Conservation (phyloP, 2,888 invertebrate genomes). For the Mesochorus sp. region DNA sequence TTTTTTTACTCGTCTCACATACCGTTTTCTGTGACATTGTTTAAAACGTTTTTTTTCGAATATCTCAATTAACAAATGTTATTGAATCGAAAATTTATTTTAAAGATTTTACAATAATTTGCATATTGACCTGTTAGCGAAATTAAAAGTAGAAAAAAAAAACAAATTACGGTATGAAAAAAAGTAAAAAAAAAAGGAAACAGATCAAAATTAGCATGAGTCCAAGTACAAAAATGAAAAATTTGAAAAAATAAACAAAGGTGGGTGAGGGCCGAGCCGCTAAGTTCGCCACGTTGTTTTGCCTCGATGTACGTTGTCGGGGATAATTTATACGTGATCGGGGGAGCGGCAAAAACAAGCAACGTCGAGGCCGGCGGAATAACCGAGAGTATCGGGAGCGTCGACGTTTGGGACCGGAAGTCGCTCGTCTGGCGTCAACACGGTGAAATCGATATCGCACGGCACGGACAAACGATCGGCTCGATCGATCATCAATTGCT, state of each 20-base stretch:
- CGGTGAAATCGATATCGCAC: conserved; percentile 86
- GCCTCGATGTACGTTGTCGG: conserved; percentile 74
- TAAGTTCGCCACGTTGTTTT: conserved; percentile 77
- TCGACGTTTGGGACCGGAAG: conserved; percentile 86
- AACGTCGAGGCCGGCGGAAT: conserved; percentile 81
- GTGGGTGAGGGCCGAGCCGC: conserved; percentile 71
- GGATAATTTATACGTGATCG: conserved; percentile 86
- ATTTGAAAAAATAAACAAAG: conserved; percentile 58
- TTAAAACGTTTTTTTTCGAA: no score
- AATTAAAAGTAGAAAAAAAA: no score
- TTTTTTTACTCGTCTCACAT: not conserved
- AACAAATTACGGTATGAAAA: no score
- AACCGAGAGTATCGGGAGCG: conserved; percentile 84
- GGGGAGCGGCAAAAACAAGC: conserved; percentile 85
- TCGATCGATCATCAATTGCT: conserved; percentile 86
- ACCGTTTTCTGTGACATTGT: not conserved
- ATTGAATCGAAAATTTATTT: no score
- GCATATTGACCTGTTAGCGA: no score
- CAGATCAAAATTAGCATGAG: no score
- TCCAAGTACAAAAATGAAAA: no score
- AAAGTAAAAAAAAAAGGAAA: no score
- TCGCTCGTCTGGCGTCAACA: conserved; percentile 84
- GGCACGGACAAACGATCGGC: conserved; percentile 87
- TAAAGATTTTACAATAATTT: no score
- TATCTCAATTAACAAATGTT: no score